Conservation (phyloP, 2,113 vertebrate species). For the western clawed frog (Xenopus tropicalis) region DNA sequence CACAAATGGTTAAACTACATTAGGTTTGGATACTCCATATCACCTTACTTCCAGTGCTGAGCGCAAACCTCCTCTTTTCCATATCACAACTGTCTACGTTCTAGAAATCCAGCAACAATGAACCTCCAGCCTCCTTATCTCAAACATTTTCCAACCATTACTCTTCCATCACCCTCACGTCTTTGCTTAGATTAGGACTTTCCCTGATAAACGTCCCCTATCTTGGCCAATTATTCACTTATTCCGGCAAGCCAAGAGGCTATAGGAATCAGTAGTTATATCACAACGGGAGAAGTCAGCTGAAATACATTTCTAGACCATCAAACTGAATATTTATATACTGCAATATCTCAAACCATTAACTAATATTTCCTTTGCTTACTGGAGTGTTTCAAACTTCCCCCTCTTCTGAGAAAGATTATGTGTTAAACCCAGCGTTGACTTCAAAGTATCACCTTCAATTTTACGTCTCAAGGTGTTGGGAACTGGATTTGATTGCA, state of each 20-base stretch:
- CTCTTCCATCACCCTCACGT: slow-evolving; percentile 46
- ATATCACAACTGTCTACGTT: slow-evolving; percentile 38
- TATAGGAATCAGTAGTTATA: slow-evolving; percentile 47
- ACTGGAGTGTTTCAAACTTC: slow-evolving; percentile 49
- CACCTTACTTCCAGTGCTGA: slow-evolving; percentile 18
- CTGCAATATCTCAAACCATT: slow-evolving; percentile 47
- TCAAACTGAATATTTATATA: slow-evolving; percentile 51
- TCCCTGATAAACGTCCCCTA: slow-evolving; percentile 59
- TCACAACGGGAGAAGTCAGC: slow-evolving; percentile 52
- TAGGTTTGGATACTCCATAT: slow-evolving; percentile 29
- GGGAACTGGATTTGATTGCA: slow-evolving; percentile 29
- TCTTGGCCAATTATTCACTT: slow-evolving; percentile 57
- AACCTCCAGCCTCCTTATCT: slow-evolving; percentile 50
- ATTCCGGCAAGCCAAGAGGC: slow-evolving; percentile 49
- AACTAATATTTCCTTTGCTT: slow-evolving; percentile 52
- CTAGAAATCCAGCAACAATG: slow-evolving; percentile 28
- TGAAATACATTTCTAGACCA: slow-evolving; percentile 56
- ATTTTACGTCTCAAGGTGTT: slow-evolving; percentile 41
- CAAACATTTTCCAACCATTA: slow-evolving; percentile 51
- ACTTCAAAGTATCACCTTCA: slow-evolving; percentile 34
- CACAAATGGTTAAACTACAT: slow-evolving; percentile 24
- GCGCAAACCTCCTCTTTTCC: slow-evolving; percentile 32
- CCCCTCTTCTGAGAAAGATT: slow-evolving; percentile 29
- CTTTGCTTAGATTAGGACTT: slow-evolving; percentile 53
- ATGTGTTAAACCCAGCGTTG: slow-evolving; percentile 37